Base-by-base conservation (phyloP, 2,888 invertebrate genomes). In the Tribolium freemani region DNA sequence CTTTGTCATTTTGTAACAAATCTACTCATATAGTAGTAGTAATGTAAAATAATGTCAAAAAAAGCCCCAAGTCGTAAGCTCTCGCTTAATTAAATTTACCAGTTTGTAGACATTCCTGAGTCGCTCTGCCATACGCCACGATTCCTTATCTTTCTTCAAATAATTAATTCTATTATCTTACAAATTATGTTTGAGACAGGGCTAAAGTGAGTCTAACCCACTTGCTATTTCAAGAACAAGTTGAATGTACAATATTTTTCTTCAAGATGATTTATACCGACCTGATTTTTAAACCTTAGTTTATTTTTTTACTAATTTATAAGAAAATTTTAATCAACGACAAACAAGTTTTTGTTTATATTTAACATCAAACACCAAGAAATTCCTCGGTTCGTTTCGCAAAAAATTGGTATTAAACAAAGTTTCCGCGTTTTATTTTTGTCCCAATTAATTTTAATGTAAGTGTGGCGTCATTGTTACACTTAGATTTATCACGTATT, bases 101-200 rank as follows among this genome's bases (percentile, higher is more conserved):
- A 56, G 56, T 38, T 38, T 38, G 38, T 38, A 3, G n/a, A n/a
- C 38, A 38, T 38, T 38, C 38, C 56, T 56, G 1, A 5, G 56
- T 56, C 56, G 56, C 13, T 56, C 16, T 31, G 13, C 11, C 56
- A 13, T 38, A 51, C 51, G 21, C 8, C 20, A 20, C 26, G 30
- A 54, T 44, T 45, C 11, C 30, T 50, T 13, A 31, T 11, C 51
- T 50, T 38, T 38, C 13, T n/a, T 10, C 20, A n/a, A 50, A 51
- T 53, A 10, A 64, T 64, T 51, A 51, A 53, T 53, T 10, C 20
- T 53, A 13, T 64, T 64, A 64, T 50, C 51, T 20, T 16, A 21
- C 26, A 51, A 64, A 64, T 31, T 31, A 31, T 64, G 64, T 64
- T 38, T 16, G n/a, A 64, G 51, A 53, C 53, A 44, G 13, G 38